Percentiles rank a stretch among this genome's conserved stretches.
These are phyloP conservation scores for Paraescarpia echinospica DNA, from an alignment of 1,140 invertebrate genomes.

Conservation along the genomic window DNA sequence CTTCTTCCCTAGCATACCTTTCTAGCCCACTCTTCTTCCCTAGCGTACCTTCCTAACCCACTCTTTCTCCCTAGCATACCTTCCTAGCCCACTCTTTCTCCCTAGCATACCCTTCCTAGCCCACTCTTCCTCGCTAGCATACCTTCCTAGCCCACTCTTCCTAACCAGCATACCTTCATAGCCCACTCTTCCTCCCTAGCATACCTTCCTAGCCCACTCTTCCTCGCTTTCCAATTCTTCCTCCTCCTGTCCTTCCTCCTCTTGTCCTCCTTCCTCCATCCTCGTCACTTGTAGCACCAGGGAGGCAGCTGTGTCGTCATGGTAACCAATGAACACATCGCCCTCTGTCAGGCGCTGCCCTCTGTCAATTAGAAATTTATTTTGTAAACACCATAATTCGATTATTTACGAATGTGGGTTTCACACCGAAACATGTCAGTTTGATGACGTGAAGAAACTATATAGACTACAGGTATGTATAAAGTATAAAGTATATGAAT, in stretches of 20 bases:
- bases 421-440: background rate
- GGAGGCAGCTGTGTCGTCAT: constrained; percentile 47
- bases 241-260: background rate
- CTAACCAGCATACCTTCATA: too few species aligned
- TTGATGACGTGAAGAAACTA: background rate
- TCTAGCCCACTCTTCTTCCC: too few species aligned
- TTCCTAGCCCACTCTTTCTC: too few species aligned
- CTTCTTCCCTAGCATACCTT: too few species aligned
- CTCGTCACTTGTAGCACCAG: constrained; percentile 39
- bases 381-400: constrained; percentile 10
- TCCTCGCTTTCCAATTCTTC: background rate
- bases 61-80: too few species aligned
- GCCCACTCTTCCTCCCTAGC: too few species aligned
- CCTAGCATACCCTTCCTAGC: too few species aligned
- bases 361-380: background rate
- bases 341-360: background rate
- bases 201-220: background rate
- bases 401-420: background rate
- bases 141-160: too few species aligned
- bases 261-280: background rate
- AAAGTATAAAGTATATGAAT: too few species aligned
- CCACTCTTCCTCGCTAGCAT: too few species aligned
- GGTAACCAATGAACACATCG: constrained; percentile 46
- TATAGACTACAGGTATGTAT: background rate
- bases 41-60: too few species aligned